Evolutionary conservation across 53 echinoderm and acorn worm genomes (phyloP).

Genomic region (Zoroaster sp.): DNA sequence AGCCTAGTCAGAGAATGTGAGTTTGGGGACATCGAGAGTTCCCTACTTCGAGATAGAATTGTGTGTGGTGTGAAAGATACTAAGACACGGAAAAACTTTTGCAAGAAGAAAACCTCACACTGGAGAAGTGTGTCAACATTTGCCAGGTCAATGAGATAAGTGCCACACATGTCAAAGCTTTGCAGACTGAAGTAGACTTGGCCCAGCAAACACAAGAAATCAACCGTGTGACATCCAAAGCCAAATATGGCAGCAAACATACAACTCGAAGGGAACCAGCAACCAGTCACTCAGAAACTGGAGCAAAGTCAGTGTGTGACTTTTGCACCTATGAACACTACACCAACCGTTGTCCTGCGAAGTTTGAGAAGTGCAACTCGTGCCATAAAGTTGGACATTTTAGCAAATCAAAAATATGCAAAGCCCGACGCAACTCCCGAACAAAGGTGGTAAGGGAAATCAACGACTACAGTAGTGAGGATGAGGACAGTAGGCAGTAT

Average conservation of each 20-base stretch:
- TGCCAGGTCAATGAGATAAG: conserved; percentile 29
- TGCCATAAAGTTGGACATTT: conserved; percentile 31
- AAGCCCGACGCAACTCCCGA: neutral
- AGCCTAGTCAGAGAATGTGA: too few relatives aligned
- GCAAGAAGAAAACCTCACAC: too few relatives aligned
- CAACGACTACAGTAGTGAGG: neutral
- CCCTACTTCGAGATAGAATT: too few relatives aligned
- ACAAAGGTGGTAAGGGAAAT: neutral
- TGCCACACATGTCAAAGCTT: conserved; percentile 13
- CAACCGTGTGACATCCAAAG: conserved; percentile 19
- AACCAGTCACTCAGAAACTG: neutral
- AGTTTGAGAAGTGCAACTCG: neutral
- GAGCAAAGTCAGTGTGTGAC: neutral
- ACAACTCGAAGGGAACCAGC: neutral
- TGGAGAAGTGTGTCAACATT: too few relatives aligned
- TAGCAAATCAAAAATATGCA: conserved; percentile 7
- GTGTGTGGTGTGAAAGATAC: too few relatives aligned
- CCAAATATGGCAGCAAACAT: neutral
- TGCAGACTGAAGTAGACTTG: neutral
- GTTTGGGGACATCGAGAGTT: too few relatives aligned
- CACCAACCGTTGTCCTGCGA: neutral
- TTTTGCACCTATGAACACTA: neutral
- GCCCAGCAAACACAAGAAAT: neutral
- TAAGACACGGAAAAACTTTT: too few relatives aligned
- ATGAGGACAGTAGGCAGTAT: neutral